These are phyloP conservation scores for Drosophila rubida DNA, from an alignment of 2,888 invertebrate species.

Conservation along the genomic window DNA sequence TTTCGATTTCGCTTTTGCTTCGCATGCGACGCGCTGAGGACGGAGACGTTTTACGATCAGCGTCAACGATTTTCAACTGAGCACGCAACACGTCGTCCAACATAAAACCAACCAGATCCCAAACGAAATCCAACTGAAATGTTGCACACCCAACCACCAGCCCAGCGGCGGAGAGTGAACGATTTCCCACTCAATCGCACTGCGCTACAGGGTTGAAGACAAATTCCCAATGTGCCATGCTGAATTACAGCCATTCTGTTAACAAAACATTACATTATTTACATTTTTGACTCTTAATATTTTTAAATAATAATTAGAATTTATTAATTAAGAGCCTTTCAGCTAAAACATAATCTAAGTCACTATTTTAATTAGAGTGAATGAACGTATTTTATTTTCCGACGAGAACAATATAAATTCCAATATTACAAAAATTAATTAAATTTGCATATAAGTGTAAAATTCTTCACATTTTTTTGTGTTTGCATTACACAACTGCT, in stretches of 20 bases:
- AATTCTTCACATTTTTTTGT: no score
- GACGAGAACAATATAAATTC: no score
- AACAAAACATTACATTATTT: not conserved
- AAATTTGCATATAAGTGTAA: no score
- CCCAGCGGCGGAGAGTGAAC: slow-evolving; percentile 23
- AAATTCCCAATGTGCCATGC: not conserved
- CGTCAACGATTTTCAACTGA: slow-evolving; percentile 61
- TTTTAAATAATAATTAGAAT: no score
- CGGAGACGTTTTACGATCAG: slow-evolving; percentile 52
- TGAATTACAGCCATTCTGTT: not conserved
- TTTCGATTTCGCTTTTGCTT: slow-evolving; percentile 19
- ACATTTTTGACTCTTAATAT: no score
- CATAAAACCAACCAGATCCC: slow-evolving; percentile 37
- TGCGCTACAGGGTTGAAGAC: slow-evolving; percentile 21
- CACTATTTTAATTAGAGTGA: no score
- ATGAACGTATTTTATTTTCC: not conserved
- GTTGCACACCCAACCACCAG: slow-evolving; percentile 24
- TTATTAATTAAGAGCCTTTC: no score
- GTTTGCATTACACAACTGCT: no score
- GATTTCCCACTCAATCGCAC: slow-evolving; percentile 54
- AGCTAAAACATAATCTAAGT: no score
- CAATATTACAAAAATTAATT: no score
- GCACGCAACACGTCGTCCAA: slow-evolving; percentile 21
- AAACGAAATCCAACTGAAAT: slow-evolving; percentile 26
- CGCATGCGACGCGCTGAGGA: slow-evolving; percentile 22